These are phyloP conservation scores for Rhea americana DNA, from an alignment of 2,113 vertebrate species.

Conservation along the genomic window DNA sequence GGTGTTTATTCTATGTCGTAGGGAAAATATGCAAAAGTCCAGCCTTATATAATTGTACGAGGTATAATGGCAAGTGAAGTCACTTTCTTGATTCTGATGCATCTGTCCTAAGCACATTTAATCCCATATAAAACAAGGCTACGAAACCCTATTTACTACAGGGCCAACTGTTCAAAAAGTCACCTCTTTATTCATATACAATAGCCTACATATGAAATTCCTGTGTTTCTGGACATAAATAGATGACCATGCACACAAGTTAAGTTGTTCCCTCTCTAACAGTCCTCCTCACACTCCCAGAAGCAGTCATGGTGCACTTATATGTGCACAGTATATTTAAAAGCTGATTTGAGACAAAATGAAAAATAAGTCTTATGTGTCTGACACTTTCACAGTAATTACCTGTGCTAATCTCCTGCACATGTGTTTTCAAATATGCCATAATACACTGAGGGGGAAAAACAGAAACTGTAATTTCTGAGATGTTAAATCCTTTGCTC, in stretches of 20 bases:
- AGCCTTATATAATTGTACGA: background rate
- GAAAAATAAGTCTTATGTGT: background rate
- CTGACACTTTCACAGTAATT: background rate
- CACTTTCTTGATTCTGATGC: background rate
- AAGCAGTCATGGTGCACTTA: background rate
- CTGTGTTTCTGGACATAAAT: background rate
- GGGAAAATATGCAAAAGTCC: background rate
- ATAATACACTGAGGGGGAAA: background rate
- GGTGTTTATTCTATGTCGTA: background rate
- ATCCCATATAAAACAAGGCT: background rate
- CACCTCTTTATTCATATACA: background rate
- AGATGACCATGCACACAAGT: background rate
- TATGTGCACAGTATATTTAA: background rate
- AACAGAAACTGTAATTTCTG: background rate
- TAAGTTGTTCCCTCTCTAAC: background rate
- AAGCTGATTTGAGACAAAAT: background rate
- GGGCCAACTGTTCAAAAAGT: background rate
- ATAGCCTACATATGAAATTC: background rate
- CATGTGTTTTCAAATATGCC: background rate
- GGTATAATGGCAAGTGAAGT: background rate
- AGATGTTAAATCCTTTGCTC: background rate
- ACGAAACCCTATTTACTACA: background rate
- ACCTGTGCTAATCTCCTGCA: background rate
- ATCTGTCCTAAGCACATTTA: background rate
- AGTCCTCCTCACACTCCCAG: background rate